Base-by-base conservation (phyloP, 2,888 invertebrate genomes). In the Laothoe populi region DNA sequence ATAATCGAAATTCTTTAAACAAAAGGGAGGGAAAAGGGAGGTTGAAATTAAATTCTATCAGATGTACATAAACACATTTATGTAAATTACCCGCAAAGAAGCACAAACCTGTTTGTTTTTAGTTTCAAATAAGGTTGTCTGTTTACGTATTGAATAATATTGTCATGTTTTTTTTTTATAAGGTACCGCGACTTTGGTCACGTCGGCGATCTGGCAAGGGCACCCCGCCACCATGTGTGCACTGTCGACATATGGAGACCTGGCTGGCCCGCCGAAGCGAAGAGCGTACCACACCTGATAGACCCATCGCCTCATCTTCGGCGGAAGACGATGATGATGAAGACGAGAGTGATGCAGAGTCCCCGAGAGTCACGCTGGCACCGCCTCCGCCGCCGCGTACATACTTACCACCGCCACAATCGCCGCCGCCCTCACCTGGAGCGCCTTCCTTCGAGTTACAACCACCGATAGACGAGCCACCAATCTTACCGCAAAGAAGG, bases 171-270 rank as follows among this genome's bases (percentile, higher is more conserved):
- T 53, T 35, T 19, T 1, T 62, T 58, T 61, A 60, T 24, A 93
- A 95, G 85, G 95, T 95, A 66, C 94, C 95, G 8, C 93, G 95
- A 8, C 92, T 95, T 57, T 95, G 95, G 83, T 95, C 95, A 63
- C 91, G 94, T 42, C 93, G 95, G 46, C 94, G 94, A 67, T 95
- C 94, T 45, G 94, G 95, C 69, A 94, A 95, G 72, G 93, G 94
- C 45, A 95, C 95, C 71, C 94, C 95, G 59, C 95, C 95, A 62
- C 95, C 95, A 67, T 97, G 97, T 86, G 95, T 96, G 68, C 97
- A 97, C 78, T 97, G 97, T 82, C 93, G 94, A 35, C 96, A 96
- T 76, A 88, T 96, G 84, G 96, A 96, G 77, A 96, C 96, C 75
- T 96, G 96, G 92, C 93, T 94, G 69, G 94, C 94, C 64, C 92